Conservation (phyloP, 2,888 invertebrate species). For the Rotaria socialis region DNA sequence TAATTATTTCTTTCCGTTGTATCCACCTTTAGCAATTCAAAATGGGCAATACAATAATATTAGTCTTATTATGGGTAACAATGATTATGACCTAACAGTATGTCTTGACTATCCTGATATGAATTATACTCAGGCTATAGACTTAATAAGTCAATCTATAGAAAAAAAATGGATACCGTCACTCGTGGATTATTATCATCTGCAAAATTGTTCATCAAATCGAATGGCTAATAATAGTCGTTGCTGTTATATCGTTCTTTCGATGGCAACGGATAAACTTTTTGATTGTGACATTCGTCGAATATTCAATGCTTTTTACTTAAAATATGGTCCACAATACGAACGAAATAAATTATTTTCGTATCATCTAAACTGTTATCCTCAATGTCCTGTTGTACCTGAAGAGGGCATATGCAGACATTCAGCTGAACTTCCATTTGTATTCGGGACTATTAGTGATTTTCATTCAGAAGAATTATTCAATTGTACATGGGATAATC, state of each 20-base stretch:
- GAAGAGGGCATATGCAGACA: background rate
- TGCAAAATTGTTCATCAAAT: background rate
- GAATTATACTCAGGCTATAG: background rate
- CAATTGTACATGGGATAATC: conserved; percentile 11
- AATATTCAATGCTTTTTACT: background rate
- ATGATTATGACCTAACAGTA: background rate
- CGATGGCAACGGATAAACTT: background rate
- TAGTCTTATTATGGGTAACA: background rate
- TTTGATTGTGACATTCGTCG: conserved; percentile 36
- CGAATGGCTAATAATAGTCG: background rate
- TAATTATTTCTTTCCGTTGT: background rate
- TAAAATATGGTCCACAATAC: conserved; percentile 9
- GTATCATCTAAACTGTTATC: conserved; percentile 6
- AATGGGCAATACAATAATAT: background rate
- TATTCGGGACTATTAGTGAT: background rate
- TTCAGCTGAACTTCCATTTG: conserved; percentile 6
- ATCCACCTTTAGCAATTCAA: background rate
- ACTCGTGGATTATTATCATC: background rate
- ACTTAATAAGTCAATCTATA: background rate
- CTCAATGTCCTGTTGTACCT: background rate
- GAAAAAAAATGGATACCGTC: background rate
- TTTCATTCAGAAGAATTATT: background rate
- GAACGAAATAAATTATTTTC: background rate
- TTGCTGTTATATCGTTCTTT: background rate
- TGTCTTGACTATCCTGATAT: background rate